Base-by-base conservation (phyloP, 2,888 invertebrate genomes). In the Lasioglossum lativentre region DNA sequence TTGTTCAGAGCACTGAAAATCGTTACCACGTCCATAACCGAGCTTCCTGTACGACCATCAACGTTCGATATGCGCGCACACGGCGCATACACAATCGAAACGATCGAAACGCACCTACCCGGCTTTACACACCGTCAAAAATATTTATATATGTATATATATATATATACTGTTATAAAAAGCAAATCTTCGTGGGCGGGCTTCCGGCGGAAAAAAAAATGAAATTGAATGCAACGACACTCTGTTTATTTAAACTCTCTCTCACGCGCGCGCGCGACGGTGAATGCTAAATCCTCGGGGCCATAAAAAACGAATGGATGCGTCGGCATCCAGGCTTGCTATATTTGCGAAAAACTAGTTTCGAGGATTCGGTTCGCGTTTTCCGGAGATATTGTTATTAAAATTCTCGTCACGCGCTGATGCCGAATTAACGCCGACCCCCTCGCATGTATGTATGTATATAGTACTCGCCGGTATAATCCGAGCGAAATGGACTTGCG, bases 201-300 rank as follows among this genome's bases (percentile, higher is more conserved):
- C 23, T 8, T 12, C n/a, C 47, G 47, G 40, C 4, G 42, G 40
- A n/a, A 23, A 52, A 52, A 47, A 30, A 45, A 73, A 80, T 73
- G 2, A 23, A 80, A 73, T 80, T 27, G 52, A 80, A 68, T 68
- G 73, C 42, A 42, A 23, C 73, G 27, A 40, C n/a, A 27, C 14
- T 27, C 47, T 27, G 38, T 74, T 68, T 74, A 38, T 45, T 81
- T 38, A 45, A 63, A 38, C 38, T 34, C 23, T 3, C 16, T n/a
- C n/a, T 6, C 38, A 4, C 6, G 47, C 16, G 47, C 47, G 47
- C 47, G 8, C 19, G 47, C 45, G 38, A 4, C 47, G 34, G 8
- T 38, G 34, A n/a, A 45, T 4, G 47, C 34, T 68, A 68, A 74
- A 82, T 23, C 56, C 42, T 16, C 10, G 14, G 12, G 14, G 6